These are phyloP conservation scores for Heteromormyrus szaboi DNA, from an alignment of 2,797 vertebrate species.

Conservation along the genomic window DNA sequence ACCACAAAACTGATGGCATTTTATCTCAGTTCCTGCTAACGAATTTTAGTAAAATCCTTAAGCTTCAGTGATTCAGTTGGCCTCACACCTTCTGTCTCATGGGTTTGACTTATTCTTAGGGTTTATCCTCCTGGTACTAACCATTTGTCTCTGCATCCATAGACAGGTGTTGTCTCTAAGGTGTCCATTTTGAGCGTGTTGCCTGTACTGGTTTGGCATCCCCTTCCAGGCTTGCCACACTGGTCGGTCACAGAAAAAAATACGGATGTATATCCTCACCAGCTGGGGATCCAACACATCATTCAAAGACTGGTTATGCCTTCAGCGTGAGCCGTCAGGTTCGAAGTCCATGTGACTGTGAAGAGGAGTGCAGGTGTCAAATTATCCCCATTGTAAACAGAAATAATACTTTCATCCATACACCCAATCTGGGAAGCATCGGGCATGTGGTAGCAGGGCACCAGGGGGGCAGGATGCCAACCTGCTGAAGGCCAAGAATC, in stretches of 20 bases:
- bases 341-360: not conserved
- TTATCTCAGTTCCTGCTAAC: not conserved
- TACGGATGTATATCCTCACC: not conserved
- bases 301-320: not conserved
- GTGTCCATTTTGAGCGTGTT: not conserved
- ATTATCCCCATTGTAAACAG: not conserved
- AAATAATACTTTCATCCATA: not conserved
- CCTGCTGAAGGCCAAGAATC: not conserved
- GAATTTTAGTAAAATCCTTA: not conserved
- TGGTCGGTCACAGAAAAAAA: not conserved
- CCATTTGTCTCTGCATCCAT: not conserved
- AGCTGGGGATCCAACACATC: not conserved
- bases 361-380: not conserved
- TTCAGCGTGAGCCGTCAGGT: not conserved
- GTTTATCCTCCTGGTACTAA: not conserved
- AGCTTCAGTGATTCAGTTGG: not conserved
- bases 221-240: not conserved
- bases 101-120: not conserved
- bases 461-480: not conserved
- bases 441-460: not conserved
- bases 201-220: not conserved
- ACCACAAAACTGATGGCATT: not conserved
- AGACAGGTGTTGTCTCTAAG: not conserved
- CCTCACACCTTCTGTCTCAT: not conserved
- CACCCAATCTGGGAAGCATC: not conserved